Base-by-base conservation (phyloP, 2,888 invertebrate genomes). In the Hemithea aestivaria region DNA sequence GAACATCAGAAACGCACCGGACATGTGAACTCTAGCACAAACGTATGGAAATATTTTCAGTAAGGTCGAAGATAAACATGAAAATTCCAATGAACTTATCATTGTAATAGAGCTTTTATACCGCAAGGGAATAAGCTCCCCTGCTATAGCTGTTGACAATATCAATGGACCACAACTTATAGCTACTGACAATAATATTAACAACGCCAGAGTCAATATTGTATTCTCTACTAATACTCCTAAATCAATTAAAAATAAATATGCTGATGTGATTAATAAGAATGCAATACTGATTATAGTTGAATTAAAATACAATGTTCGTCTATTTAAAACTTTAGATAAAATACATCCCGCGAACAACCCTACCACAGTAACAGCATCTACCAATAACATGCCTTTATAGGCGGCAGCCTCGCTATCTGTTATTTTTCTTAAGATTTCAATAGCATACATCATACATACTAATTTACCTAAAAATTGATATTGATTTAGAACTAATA, bases 321-420 rank as follows among this genome's bases (percentile, higher is more conserved):
- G 41, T 6, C 58, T 30, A 6, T 36, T 49, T 0, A 48, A 7
- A 10, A 45, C 27, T 35, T 35, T 53, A 0, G 48, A 40, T 7
- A 58, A 22, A 2, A 36, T 9, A 38, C 51, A 48, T 0, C 54
- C 56, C 1, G 40, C 8, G 29, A 54, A 54, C 45, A 52, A 45
- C 4, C 51, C 51, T 2, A 43, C 21, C 5, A 61, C 41, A 10
- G 57, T 51, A 1, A 56, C 36, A 8, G 56, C 55, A 26, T 48
- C 61, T 25, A 64, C 28, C 16, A 58, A 53, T 8, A 64, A 27
- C 60, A 64, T 59, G 1, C 53, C 58, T 0, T 26, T 48, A 16
- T 62, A 62, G 0, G 64, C 61, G 0, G 54, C 35, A 1, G 27
- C 10, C 31, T 61, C 56, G 10, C 42, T 47, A 0, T 12, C 16